Conservation (phyloP, 2,113 vertebrate species). For the Anser cygnoides region DNA sequence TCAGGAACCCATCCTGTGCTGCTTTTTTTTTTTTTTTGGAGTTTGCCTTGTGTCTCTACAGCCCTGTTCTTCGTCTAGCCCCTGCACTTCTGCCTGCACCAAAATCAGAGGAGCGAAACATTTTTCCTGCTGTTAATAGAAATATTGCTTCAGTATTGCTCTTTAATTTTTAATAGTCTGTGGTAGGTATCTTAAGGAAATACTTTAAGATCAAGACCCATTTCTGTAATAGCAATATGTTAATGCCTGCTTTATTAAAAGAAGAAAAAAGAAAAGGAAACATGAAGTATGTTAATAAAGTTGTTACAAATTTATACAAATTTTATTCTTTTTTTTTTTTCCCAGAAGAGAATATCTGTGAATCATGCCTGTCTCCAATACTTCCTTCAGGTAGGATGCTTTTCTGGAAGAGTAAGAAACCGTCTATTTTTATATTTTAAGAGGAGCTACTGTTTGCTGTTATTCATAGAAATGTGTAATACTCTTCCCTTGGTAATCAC, state of each 20-base stretch:
- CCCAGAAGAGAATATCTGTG: constrained; percentile 95
- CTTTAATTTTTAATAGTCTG: background rate
- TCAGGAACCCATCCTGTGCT: fast-evolving
- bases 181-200: background rate
- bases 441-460: background rate
- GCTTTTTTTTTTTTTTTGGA: background rate
- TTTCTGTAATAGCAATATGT: background rate
- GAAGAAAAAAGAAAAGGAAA: background rate
- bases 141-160: background rate
- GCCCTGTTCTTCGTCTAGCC: background rate
- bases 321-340: background rate
- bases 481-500: background rate
- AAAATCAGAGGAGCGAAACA: background rate
- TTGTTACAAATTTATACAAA: background rate
- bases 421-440: background rate
- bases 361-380: constrained; percentile 90
- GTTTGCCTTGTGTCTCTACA: background rate
- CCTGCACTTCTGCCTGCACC: background rate
- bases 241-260: background rate
- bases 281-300: background rate
- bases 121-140: background rate
- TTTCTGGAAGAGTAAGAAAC: background rate
- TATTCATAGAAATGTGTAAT: background rate
- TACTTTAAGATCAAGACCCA: background rate
- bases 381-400: constrained; percentile 88